Evolutionary conservation across 2,888 invertebrate species (phyloP).

Genomic region (Deilephila elpenor): DNA sequence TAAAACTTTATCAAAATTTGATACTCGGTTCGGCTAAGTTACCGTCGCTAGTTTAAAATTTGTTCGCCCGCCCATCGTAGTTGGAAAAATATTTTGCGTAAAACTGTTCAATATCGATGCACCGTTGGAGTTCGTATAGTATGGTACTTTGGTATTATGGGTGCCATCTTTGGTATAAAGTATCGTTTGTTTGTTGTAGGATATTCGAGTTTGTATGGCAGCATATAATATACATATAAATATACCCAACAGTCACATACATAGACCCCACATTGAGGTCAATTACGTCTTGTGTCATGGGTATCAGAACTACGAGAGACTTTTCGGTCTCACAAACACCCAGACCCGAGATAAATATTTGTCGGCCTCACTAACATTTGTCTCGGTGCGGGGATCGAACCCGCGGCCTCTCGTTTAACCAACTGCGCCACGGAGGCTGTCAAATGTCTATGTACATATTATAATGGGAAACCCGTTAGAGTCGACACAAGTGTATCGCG

Average conservation of each 20-base stretch:
- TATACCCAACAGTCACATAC: too few relatives aligned
- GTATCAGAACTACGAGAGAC: too few relatives aligned
- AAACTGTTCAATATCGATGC: slow-evolving; percentile 8
- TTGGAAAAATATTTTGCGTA: slow-evolving; percentile 30
- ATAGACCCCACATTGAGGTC: too few relatives aligned
- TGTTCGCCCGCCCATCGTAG: slow-evolving; percentile 19
- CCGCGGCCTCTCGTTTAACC: too few relatives aligned
- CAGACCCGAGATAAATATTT: too few relatives aligned
- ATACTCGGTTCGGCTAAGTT: slow-evolving; percentile 35
- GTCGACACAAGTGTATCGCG: too few relatives aligned
- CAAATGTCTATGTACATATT: background rate
- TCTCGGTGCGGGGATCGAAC: too few relatives aligned
- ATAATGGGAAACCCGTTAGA: too few relatives aligned
- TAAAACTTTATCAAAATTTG: slow-evolving; percentile 41
- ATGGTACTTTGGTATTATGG: background rate
- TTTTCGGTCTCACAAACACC: too few relatives aligned
- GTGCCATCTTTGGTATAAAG: background rate
- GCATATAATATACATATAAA: background rate
- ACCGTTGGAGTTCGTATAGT: background rate
- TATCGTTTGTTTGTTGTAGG: background rate
- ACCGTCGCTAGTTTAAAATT: slow-evolving; percentile 30
- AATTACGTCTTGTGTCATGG: too few relatives aligned
- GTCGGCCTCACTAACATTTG: too few relatives aligned
- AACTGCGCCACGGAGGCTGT: too few relatives aligned
- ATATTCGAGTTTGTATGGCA: background rate